Percentiles rank a stretch among this genome's conserved stretches.
Evolutionary conservation across 2,888 invertebrate species (phyloP).

Genomic region (Polydrusus cervinus): DNA sequence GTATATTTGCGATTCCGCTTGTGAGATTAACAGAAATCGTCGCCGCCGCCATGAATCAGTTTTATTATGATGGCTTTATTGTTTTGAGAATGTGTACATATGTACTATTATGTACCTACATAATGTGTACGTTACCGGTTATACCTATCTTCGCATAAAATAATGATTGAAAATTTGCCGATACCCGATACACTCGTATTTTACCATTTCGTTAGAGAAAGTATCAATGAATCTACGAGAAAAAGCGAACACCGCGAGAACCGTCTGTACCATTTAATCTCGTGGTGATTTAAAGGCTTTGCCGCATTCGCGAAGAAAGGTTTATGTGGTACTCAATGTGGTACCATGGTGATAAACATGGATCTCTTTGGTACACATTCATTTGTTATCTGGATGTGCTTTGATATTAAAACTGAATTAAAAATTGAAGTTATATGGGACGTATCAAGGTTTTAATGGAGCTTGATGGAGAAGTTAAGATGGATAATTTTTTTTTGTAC

Average conservation of each 20-base stretch:
- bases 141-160: background rate
- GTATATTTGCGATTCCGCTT: background rate
- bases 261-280: constrained; percentile 10
- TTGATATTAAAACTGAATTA: no score
- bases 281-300: background rate
- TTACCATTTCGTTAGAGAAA: constrained; percentile 6
- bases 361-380: no score
- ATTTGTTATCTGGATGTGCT: no score
- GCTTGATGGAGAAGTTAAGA: no score
- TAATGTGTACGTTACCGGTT: no score
- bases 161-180: background rate
- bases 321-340: no score
- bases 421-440: no score
- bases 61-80: background rate
- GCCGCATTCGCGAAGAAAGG: background rate
- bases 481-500: no score
- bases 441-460: no score
- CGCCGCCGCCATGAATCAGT: background rate
- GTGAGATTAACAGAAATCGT: background rate
- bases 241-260: constrained; percentile 2
- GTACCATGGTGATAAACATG: no score
- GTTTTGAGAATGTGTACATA: background rate
- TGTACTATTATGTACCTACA: no score
- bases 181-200: background rate
- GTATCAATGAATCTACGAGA: constrained; percentile 3